These are phyloP conservation scores for Drymodes brunneopygia DNA, from an alignment of 2,113 vertebrate species.

Conservation along the genomic window DNA sequence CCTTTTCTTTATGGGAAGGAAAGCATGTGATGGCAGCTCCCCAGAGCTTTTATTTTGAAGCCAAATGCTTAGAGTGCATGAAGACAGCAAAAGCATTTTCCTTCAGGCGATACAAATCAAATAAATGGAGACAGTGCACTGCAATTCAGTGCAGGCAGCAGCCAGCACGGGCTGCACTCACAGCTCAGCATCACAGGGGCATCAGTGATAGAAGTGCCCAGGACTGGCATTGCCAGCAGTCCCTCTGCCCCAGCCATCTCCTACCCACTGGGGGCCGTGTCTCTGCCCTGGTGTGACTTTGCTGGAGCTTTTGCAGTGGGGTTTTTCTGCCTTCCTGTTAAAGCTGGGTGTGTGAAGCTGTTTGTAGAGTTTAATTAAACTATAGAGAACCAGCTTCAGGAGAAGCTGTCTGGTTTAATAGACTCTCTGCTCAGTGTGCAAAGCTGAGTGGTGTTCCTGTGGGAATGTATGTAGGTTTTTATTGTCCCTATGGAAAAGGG, in stretches of 20 bases:
- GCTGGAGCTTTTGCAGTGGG: not conserved
- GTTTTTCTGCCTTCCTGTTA: not conserved
- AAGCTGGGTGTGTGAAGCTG: not conserved
- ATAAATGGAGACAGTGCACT: slow-evolving; percentile 7
- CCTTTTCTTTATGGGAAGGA: not conserved
- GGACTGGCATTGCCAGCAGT: not conserved
- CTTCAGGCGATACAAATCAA: slow-evolving; percentile 46
- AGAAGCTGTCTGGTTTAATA: not conserved
- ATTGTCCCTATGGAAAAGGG: not conserved
- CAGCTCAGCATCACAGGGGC: accelerated
- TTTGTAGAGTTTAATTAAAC: not conserved
- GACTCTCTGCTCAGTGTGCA: not conserved
- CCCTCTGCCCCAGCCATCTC: not conserved
- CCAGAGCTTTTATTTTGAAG: slow-evolving; percentile 57
- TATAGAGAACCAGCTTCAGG: not conserved
- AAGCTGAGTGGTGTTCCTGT: not conserved
- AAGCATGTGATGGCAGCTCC: slow-evolving; percentile 6
- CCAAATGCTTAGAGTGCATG: slow-evolving; percentile 43
- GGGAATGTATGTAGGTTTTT: not conserved
- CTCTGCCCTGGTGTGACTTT: not conserved
- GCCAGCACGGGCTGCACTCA: not conserved
- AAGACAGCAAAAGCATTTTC: slow-evolving; percentile 50
- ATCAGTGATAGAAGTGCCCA: accelerated
- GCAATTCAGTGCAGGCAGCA: not conserved
- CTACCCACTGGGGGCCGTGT: accelerated